These are phyloP conservation scores for Chelonus insularis DNA, from an alignment of 1,140 invertebrate species.

Conservation along the genomic window DNA sequence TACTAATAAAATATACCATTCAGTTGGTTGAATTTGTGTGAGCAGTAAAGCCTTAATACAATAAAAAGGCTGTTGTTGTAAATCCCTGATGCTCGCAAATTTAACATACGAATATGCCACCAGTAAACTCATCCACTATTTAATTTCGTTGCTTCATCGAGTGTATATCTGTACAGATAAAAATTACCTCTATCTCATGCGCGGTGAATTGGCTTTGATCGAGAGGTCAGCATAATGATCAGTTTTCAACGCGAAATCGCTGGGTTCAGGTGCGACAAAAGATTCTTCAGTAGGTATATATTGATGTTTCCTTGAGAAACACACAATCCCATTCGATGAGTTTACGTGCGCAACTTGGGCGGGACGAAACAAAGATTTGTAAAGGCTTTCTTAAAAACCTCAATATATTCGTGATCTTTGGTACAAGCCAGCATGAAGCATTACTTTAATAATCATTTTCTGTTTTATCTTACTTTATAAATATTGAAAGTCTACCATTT, in stretches of 20 bases:
- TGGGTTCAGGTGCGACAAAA: conserved; percentile 21
- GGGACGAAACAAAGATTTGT: conserved; percentile 4
- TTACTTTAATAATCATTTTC: conserved; percentile 1
- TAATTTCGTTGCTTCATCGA: background rate
- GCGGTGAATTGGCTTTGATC: conserved; percentile 19
- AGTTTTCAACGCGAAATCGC: conserved; percentile 25
- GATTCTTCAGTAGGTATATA: conserved; percentile 23
- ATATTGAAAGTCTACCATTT: conserved; percentile 2
- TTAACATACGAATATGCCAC: background rate
- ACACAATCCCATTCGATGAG: conserved; percentile 16
- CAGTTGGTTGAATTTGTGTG: background rate
- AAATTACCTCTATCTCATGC: background rate
- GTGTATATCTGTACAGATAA: background rate
- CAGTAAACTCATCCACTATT: background rate
- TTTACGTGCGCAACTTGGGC: conserved; percentile 30
- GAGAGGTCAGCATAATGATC: conserved; percentile 18
- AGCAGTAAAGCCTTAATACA: too few species aligned
- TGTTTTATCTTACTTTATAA: background rate
- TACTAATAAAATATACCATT: conserved; percentile 11
- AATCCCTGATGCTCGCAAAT: background rate
- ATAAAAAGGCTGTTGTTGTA: too few species aligned
- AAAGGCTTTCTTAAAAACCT: background rate
- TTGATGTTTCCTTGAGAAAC: background rate
- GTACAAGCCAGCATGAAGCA: background rate
- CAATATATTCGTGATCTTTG: background rate